phyloP scores from a whole-genome alignment of 2,888 invertebrate species.

The Agrenia bidenticulata region DNA sequence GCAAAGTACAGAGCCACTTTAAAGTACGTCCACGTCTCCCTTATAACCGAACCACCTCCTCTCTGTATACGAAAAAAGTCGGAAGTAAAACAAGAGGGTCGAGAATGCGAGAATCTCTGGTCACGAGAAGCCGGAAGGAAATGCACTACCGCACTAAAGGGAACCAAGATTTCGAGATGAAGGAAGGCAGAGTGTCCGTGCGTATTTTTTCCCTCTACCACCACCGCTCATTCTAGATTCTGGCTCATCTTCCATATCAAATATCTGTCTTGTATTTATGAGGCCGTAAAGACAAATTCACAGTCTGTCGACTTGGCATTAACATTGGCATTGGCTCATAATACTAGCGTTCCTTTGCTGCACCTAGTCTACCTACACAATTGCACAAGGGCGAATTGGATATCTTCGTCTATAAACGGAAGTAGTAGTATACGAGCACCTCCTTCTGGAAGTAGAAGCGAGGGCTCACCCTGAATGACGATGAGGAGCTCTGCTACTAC shows the following conservation, averaged over 20 bases:
- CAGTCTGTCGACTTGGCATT: neutral
- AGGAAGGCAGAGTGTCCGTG: neutral
- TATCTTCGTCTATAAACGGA: no score
- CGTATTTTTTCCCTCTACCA: neutral
- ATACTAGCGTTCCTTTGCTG: no score
- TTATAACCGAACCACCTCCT: no score
- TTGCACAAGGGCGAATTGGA: no score
- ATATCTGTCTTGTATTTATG: constrained; percentile 23
- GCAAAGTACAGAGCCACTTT: no score
- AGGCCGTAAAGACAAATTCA: constrained; percentile 30
- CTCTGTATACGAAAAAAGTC: no score
- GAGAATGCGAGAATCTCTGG: no score
- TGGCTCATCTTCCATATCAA: constrained; percentile 16
- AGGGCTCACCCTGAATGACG: constrained; percentile 3
- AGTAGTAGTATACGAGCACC: no score
- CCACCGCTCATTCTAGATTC: no score
- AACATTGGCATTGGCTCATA: constrained; percentile 10
- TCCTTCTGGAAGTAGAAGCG: no score
- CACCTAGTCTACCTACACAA: no score
- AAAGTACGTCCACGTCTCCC: no score
- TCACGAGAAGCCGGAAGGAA: constrained; percentile 8
- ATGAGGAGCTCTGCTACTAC: neutral
- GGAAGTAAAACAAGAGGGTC: neutral
- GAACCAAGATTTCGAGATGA: neutral
- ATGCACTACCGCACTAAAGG: constrained; percentile 13